These are phyloP conservation scores for Genyomyrus donnyi DNA, from an alignment of 2,113 vertebrate species.

Conservation along the genomic window DNA sequence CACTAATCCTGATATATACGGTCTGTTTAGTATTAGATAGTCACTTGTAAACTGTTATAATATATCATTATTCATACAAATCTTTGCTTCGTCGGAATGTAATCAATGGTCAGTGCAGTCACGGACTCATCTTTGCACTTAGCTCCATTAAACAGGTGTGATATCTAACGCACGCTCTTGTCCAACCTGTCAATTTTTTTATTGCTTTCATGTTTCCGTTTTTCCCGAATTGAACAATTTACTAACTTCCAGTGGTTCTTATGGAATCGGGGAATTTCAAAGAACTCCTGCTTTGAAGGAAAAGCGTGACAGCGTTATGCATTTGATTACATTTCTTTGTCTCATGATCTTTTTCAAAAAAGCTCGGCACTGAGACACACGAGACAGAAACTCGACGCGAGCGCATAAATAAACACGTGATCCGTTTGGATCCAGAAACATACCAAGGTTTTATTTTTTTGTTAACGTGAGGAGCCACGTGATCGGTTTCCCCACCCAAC, in stretches of 20 bases:
- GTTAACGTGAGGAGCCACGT: conserved; percentile 18
- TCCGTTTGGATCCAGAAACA: conserved; percentile 39
- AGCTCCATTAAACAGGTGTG: not conserved
- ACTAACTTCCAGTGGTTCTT: not conserved
- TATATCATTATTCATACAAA: not conserved
- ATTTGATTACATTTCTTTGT: not conserved
- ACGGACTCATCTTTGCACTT: not conserved
- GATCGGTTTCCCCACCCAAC: not conserved
- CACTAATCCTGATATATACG: not conserved
- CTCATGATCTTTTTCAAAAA: not conserved
- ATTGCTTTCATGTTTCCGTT: not conserved
- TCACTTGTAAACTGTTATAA: not conserved
- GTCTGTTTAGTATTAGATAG: not conserved
- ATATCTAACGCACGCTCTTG: not conserved
- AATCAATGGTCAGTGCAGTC: not conserved
- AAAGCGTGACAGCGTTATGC: not conserved
- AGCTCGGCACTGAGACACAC: not conserved
- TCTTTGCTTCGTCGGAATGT: not conserved
- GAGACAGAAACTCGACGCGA: not conserved
- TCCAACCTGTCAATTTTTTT: not conserved
- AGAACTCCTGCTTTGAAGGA: not conserved
- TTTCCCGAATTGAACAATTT: not conserved
- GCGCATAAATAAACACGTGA: conserved; percentile 40
- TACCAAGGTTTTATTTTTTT: conserved; percentile 14
- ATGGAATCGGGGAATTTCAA: not conserved